These are phyloP conservation scores for Asteroscopus sphinx DNA, from an alignment of 2,888 invertebrate species.

Conservation along the genomic window DNA sequence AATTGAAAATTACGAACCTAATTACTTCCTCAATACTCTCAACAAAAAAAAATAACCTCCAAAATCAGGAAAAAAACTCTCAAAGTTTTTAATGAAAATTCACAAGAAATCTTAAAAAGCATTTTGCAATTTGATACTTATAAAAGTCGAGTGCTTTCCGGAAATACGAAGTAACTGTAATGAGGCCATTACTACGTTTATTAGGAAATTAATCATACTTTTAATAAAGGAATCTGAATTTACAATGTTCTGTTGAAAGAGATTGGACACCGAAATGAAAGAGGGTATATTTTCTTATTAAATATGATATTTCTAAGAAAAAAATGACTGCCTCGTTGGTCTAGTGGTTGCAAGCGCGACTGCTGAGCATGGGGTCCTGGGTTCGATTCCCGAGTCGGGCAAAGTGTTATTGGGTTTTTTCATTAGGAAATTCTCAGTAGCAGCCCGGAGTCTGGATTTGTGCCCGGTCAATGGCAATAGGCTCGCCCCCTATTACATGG, in stretches of 20 bases:
- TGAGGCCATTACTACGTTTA: not conserved
- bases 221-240: slow-evolving; percentile 1
- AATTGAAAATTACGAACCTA: not conserved
- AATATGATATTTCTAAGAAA: not conserved
- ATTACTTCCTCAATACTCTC: not conserved
- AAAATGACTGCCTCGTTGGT: not conserved
- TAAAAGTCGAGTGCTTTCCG: not conserved
- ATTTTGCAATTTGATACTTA: slow-evolving; percentile 3
- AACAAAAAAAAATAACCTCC: not conserved
- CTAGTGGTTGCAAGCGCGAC: no score
- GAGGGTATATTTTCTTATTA: not conserved
- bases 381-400: no score
- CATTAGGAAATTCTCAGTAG: no score
- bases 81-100: not conserved
- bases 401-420: no score
- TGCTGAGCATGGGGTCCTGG: no score
- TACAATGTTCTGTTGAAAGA: not conserved
- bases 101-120: slow-evolving; percentile 9
- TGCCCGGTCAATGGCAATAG: no score
- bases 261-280: not conserved
- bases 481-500: no score
- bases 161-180: not conserved
- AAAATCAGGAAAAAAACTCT: not conserved
- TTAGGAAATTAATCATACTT: slow-evolving; percentile 4
- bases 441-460: no score